phyloP scores from a whole-genome alignment of 2,888 invertebrate species.

The Melipona beecheii region DNA sequence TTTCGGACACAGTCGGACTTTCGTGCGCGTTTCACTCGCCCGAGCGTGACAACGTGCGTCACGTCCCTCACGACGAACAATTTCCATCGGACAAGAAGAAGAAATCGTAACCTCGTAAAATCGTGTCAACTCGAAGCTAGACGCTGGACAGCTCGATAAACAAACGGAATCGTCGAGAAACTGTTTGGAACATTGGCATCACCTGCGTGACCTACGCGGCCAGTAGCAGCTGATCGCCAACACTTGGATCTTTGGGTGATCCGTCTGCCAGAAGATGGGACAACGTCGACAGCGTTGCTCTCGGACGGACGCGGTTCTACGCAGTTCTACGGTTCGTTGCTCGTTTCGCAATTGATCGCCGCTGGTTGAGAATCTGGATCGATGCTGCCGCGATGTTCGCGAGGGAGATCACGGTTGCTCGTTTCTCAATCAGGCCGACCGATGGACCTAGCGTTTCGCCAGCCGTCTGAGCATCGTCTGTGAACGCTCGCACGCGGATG shows the following conservation, averaged over 20 bases:
- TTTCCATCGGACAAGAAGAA: no score
- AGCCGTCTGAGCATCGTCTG: conserved; percentile 21
- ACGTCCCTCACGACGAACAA: no score
- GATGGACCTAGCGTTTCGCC: conserved; percentile 4
- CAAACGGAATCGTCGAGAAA: neutral
- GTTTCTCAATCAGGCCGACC: conserved; percentile 37
- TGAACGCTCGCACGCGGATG: conserved; percentile 51
- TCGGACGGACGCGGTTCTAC: neutral
- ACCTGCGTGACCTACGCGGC: conserved; percentile 12
- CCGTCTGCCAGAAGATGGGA: conserved; percentile 2
- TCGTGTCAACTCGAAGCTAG: no score
- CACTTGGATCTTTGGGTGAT: neutral
- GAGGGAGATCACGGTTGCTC: conserved; percentile 11
- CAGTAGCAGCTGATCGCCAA: conserved; percentile 28
- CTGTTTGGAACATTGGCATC: conserved; percentile 26
- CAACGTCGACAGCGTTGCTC: neutral
- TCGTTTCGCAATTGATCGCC: conserved; percentile 20
- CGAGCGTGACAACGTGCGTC: no score
- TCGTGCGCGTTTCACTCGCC: neutral
- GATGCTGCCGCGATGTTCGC: conserved; percentile 6
- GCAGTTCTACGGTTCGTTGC: neutral
- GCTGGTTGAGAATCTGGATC: conserved; percentile 37
- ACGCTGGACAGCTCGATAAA: no score
- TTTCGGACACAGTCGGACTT: conserved; percentile 4
- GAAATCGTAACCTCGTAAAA: neutral